Base-by-base conservation (phyloP, 2,113 vertebrate species). In the Triplophysa dalaica region DNA sequence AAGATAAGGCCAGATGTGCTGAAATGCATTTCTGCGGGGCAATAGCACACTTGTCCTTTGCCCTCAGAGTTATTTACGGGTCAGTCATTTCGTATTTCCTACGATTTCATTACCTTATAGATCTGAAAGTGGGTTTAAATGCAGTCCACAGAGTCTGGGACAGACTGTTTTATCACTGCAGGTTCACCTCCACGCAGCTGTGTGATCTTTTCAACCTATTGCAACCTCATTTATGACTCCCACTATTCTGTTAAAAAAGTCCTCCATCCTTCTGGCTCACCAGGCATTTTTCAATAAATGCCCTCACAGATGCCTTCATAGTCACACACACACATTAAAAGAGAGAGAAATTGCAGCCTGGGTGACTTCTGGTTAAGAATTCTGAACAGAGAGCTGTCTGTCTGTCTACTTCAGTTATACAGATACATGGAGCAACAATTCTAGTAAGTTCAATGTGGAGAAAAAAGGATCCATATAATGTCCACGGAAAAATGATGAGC, bases 161-260 rank as follows among this genome's bases (percentile, higher is more conserved):
- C n/a, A 21, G 50, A 16, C 50, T 13, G 22, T 22, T 62, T 75
- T 11, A 75, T 75, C 58, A 12, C 56, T 41, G 19, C 48, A 50
- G 21, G 4, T 56, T 56, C 54, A 21, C 54, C 54, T 56, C 19
- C 19, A 52, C 13, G 26, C 21, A 3, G 66, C 33, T 33, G 7
- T 70, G 33, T 19, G 63, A 78, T 64, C 81, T 33, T 45, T 22
- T 48, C 63, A 66, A 75, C n/a, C 58, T 33, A 33, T 33, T 33
- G 33, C 33, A 6, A 75, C 41, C 14, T 79, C 65, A 63, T 75
- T 69, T 69, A 75, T 21, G 45, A 21, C 76, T 75, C 54, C 21
- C 29, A 4, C 26, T 22, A 50, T 67, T 60, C 54, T 50, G 50
- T 82, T 74, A 52, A 72, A 78, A 58, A 65, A 19, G 16, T 52